phyloP scores from a whole-genome alignment of 2,797 vertebrate species.

The Thripadectes ignobilis region DNA sequence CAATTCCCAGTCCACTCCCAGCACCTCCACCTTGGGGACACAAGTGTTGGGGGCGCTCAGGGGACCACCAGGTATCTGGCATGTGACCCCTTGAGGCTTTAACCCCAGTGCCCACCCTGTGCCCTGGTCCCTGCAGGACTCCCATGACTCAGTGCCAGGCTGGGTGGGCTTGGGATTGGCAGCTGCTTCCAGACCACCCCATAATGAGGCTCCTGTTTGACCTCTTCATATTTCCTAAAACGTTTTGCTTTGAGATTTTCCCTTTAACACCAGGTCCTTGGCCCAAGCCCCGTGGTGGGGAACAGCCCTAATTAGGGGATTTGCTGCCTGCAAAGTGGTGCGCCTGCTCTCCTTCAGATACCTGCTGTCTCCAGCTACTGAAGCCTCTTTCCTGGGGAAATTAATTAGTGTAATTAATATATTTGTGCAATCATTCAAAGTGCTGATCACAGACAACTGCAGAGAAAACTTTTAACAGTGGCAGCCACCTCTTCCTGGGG shows the following conservation, averaged over 20 bases:
- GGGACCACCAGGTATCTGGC: not conserved
- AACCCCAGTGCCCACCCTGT: not conserved
- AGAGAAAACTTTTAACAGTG: not conserved
- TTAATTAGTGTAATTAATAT: slow-evolving; percentile 52
- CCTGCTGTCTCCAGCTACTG: slow-evolving; percentile 23
- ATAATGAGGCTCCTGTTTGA: not conserved
- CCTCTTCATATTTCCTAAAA: not conserved
- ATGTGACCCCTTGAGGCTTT: not conserved
- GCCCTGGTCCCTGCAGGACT: not conserved
- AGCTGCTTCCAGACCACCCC: not conserved
- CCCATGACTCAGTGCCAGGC: fast-evolving
- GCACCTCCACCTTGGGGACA: not conserved
- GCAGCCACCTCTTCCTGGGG: not conserved
- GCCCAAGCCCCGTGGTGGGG: not conserved
- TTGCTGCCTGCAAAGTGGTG: not conserved
- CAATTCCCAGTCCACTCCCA: not conserved
- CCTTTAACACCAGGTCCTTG: not conserved
- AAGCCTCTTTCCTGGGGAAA: slow-evolving; percentile 2
- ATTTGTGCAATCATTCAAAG: slow-evolving; percentile 36
- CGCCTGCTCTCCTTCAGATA: not conserved
- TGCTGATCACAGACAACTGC: slow-evolving; percentile 21
- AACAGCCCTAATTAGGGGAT: not conserved
- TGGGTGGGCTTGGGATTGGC: not conserved
- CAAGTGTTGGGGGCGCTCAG: not conserved
- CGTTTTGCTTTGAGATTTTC: not conserved